Base-by-base conservation (phyloP, 1,140 invertebrate genomes). In the Idris sp. region DNA sequence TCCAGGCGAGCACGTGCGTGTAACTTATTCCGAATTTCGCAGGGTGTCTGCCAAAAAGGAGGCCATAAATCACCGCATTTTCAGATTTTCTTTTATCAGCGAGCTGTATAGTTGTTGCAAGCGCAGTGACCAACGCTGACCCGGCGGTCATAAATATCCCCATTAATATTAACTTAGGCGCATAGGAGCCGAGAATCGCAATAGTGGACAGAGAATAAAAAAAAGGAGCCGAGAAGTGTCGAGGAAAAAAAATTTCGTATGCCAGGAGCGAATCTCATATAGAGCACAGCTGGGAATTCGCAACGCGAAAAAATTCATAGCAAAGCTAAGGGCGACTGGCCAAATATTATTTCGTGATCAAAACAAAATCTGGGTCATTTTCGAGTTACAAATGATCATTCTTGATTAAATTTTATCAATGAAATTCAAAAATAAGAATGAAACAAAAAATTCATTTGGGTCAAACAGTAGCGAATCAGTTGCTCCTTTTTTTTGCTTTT, bases 101-200 rank as follows among this genome's bases (percentile, higher is more conserved):
- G 62, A n/a, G 58, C 67, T 81, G 64, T 74, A 74, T 81, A 76
- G 69, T 59, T 59, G n/a, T 49, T 71, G 53, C 36, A 73, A 67
- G 38, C 49, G 71, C 69, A 77, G 81, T 80, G 81, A 81, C 80
- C 81, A 81, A 51, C 72, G 74, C 77, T 86, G 82, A 85, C 82
- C 83, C 79, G 67, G 38, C 43, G 79, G 80, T 83, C 85, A 87
- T 87, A 86, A 87, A 87, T 87, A 87, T 87, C 78, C 84, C 85
- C 81, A 87, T 87, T 87, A 87, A 87, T 87, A 87, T 87, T 86
- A 87, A 87, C 82, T 86, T 86, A 87, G 83, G 79, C 80, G 69
- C 54, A 72, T 78, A 71, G 75, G 53, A 78, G 75, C 71, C 78
- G 72, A 79, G 77, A 83, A 79, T 83, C 80, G 76, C 81, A 78